These are phyloP conservation scores for Coryphaenoides rupestris DNA, from an alignment of 2,113 vertebrate species.

Conservation along the genomic window DNA sequence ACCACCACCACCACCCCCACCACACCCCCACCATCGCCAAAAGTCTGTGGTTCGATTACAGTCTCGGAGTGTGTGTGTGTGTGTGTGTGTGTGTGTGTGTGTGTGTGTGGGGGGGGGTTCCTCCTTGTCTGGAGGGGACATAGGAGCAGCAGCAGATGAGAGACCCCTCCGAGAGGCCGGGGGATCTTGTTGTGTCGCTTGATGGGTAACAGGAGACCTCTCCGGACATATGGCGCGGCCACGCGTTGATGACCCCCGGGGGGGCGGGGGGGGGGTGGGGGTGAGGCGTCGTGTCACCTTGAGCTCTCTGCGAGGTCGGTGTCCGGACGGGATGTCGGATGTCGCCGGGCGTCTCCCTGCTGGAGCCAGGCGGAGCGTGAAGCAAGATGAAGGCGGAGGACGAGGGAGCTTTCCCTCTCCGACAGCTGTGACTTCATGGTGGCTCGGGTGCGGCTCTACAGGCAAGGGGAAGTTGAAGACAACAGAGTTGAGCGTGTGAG, in stretches of 20 bases:
- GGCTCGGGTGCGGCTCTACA: too few relatives aligned
- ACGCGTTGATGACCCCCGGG: conserved; percentile 45
- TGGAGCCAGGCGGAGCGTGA: conserved; percentile 41
- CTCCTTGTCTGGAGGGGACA: too few relatives aligned
- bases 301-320: conserved; percentile 53
- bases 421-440: not conserved
- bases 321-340: conserved; percentile 39
- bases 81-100: too few relatives aligned
- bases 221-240: conserved; percentile 26
- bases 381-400: not conserved
- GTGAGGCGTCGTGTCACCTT: conserved; percentile 68
- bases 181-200: not conserved
- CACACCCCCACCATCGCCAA: too few relatives aligned
- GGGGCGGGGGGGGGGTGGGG: conserved; percentile 16
- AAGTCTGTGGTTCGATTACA: too few relatives aligned
- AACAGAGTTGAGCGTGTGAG: too few relatives aligned
- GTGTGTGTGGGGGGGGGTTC: too few relatives aligned
- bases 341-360: conserved; percentile 51
- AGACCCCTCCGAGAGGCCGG: not conserved
- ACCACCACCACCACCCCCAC: too few relatives aligned
- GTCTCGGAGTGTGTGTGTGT: too few relatives aligned
- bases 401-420: not conserved
- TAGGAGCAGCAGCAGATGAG: too few relatives aligned
- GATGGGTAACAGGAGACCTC: not conserved
- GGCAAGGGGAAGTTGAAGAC: too few relatives aligned